phyloP scores from a whole-genome alignment of 2,113 vertebrate species.

The Cavia aperea region DNA sequence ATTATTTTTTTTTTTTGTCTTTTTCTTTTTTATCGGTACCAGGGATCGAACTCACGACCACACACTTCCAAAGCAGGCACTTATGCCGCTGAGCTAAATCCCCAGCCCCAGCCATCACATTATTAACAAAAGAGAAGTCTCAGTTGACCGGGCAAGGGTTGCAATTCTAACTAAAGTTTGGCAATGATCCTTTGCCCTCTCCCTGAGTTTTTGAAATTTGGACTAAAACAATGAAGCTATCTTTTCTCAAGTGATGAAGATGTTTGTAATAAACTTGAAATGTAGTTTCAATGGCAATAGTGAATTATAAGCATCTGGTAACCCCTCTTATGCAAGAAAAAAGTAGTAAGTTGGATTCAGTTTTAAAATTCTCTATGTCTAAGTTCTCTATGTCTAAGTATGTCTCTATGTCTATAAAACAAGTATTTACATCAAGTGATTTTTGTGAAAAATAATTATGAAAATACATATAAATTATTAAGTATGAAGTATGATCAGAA shows the following conservation, averaged over 20 bases:
- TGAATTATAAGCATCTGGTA: background rate
- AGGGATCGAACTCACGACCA: no score
- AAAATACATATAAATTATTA: conserved; percentile 1
- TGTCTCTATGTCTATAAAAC: background rate
- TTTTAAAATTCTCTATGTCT: background rate
- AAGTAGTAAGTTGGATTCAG: background rate
- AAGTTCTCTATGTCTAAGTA: background rate
- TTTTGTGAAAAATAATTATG: background rate
- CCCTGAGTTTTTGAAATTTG: conserved; percentile 16
- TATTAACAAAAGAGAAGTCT: background rate
- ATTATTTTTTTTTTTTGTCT: background rate
- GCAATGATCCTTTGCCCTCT: background rate
- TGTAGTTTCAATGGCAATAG: background rate
- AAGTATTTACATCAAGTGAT: background rate
- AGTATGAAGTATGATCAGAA: background rate
- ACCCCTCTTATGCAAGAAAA: background rate
- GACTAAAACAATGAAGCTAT: background rate
- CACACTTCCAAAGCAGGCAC: no score
- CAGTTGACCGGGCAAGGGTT: background rate
- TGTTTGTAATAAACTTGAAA: background rate
- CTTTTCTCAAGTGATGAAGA: conserved; percentile 11
- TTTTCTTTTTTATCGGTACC: no score
- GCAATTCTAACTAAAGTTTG: background rate
- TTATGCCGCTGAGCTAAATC: no score
- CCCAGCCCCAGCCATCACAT: background rate